Evolutionary conservation across 2,888 invertebrate genomes (phyloP).

Genomic region (Tipula vernalis): DNA sequence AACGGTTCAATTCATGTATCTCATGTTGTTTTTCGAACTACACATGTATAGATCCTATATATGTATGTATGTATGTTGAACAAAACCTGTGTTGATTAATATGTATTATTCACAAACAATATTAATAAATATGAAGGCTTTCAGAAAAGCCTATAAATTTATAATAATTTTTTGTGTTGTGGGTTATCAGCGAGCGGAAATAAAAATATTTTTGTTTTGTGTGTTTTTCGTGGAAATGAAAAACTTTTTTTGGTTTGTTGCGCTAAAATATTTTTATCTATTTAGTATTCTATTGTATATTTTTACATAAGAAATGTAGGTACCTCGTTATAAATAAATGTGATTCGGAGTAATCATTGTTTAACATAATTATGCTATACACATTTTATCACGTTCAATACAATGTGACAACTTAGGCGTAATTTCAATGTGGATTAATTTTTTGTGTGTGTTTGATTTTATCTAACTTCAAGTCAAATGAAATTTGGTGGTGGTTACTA

Average conservation of each 20-base stretch:
- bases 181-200: neutral
- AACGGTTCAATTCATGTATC: neutral
- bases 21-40: neutral
- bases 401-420: too few relatives aligned
- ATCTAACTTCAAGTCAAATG: too few relatives aligned
- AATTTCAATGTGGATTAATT: too few relatives aligned
- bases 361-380: neutral
- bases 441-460: too few relatives aligned
- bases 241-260: neutral
- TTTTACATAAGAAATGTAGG: neutral
- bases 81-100: neutral
- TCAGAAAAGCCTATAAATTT: neutral
- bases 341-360: neutral
- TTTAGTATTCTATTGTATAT: neutral
- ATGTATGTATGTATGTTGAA: neutral
- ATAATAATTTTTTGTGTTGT: neutral
- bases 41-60: neutral
- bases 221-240: neutral
- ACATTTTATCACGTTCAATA: neutral
- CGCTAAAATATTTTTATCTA: neutral
- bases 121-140: neutral
- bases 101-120: constrained; percentile 4
- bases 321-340: neutral
- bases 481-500: too few relatives aligned
- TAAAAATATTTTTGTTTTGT: neutral